These are phyloP conservation scores for Drosophila stalkeri DNA, from an alignment of 2,888 invertebrate genomes.

Conservation along the genomic window DNA sequence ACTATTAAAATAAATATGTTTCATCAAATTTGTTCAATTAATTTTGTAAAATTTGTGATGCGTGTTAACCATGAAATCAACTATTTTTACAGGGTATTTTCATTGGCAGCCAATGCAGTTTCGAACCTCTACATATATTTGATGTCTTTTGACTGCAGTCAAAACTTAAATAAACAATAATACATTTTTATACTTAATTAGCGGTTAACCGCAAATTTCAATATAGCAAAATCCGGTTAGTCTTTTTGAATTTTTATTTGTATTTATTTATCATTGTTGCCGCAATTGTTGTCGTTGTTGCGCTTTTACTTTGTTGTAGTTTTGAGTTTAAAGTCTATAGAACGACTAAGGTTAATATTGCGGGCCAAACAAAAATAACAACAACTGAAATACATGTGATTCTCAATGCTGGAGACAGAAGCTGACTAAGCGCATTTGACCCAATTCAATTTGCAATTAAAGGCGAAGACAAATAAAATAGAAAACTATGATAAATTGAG, in stretches of 20 bases:
- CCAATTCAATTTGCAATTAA: constrained; percentile 28
- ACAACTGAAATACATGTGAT: constrained; percentile 18
- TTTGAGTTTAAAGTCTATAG: constrained; percentile 53
- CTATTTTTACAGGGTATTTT: constrained; percentile 12
- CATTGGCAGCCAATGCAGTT: background rate
- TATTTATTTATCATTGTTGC: constrained; percentile 23
- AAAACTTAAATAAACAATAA: constrained; percentile 59
- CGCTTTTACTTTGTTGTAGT: constrained; percentile 71
- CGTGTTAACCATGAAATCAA: no score
- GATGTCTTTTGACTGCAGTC: constrained; percentile 34
- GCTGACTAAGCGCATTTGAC: constrained; percentile 27
- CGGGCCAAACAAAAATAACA: constrained; percentile 32
- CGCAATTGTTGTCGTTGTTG: constrained; percentile 31
- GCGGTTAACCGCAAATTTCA: constrained; percentile 81
- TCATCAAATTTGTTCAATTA: no score
- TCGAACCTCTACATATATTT: constrained; percentile 12
- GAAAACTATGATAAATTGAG: background rate
- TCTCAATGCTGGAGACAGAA: constrained; percentile 51
- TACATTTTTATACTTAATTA: constrained; percentile 77
- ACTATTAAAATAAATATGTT: no score
- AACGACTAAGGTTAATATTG: constrained; percentile 56
- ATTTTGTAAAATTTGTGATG: no score
- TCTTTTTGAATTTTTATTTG: background rate
- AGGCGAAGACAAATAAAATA: no score
- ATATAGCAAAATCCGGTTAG: constrained; percentile 59